Conservation (phyloP, 2,797 vertebrate genomes). For the Nothura maculosa region DNA sequence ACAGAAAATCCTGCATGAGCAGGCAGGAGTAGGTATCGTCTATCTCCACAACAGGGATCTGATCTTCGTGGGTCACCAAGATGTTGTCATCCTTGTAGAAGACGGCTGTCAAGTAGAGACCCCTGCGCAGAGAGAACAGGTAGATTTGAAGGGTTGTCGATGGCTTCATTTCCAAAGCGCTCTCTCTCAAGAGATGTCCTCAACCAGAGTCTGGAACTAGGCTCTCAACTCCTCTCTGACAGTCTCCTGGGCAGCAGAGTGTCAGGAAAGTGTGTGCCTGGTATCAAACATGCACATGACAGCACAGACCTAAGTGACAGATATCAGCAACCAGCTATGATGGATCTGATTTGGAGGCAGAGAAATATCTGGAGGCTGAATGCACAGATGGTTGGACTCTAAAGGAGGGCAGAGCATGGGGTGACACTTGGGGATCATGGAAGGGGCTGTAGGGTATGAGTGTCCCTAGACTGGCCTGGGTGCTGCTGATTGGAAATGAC, state of each 20-base stretch:
- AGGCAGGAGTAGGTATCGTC: constrained; percentile 91
- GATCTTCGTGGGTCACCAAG: constrained; percentile 92
- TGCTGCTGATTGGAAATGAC: not conserved
- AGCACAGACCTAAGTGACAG: not conserved
- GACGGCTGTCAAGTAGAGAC: constrained; percentile 89
- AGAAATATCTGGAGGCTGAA: not conserved
- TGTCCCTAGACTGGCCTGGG: not conserved
- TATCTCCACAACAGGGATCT: constrained; percentile 92
- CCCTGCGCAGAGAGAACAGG: constrained; percentile 74
- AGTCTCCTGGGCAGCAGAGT: fast-evolving
- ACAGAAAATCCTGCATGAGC: constrained; percentile 93
- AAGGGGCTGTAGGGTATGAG: not conserved
- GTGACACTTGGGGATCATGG: not conserved
- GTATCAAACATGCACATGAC: not conserved
- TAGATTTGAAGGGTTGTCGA: not conserved
- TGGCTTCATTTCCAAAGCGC: not conserved
- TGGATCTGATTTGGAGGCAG: not conserved
- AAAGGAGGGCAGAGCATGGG: not conserved
- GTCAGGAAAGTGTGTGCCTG: not conserved
- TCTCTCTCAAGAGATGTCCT: not conserved
- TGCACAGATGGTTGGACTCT: not conserved
- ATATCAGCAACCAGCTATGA: not conserved
- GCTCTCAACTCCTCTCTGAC: not conserved
- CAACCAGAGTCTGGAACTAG: not conserved
- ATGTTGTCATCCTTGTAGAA: constrained; percentile 93